phyloP scores from a whole-genome alignment of 2,888 invertebrate genomes.

The Campaea margaritaria region DNA sequence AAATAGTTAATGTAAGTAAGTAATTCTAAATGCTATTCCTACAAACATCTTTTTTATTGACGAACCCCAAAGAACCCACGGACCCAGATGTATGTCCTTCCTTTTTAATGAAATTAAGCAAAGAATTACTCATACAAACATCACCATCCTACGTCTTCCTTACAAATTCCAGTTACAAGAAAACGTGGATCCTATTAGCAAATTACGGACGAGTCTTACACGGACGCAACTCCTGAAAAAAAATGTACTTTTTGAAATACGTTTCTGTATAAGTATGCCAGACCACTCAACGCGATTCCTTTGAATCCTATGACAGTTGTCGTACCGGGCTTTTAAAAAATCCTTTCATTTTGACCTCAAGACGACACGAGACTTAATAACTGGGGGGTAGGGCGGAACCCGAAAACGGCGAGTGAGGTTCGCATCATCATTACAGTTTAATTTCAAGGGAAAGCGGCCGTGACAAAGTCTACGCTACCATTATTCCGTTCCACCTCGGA shows the following conservation, averaged over 20 bases:
- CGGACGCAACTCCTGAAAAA: constrained; percentile 32
- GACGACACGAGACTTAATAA: constrained; percentile 77
- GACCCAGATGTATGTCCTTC: constrained; percentile 7
- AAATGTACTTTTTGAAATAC: constrained; percentile 46
- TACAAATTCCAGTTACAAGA: constrained; percentile 38
- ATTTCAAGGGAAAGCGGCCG: constrained; percentile 80
- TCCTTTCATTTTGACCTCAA: constrained; percentile 82
- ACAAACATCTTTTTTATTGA: background rate
- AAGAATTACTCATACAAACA: constrained; percentile 10
- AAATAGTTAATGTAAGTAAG: background rate
- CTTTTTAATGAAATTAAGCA: constrained; percentile 9
- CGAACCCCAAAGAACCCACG: constrained; percentile 1
- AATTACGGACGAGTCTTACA: constrained; percentile 43
- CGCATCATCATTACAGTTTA: constrained; percentile 83
- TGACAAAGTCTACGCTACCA: constrained; percentile 80
- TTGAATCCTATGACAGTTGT: constrained; percentile 79
- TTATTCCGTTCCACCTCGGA: constrained; percentile 82
- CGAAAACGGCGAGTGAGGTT: constrained; percentile 72
- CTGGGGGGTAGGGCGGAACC: constrained; percentile 57
- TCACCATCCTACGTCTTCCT: constrained; percentile 31
- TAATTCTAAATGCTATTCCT: too few relatives aligned
- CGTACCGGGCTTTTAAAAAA: constrained; percentile 75
- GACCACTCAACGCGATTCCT: constrained; percentile 72
- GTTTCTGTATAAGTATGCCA: constrained; percentile 53
- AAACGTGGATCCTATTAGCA: constrained; percentile 48